Evolutionary conservation across 2,888 invertebrate genomes (phyloP).

Genomic region (Petrolisthes manimaculis): DNA sequence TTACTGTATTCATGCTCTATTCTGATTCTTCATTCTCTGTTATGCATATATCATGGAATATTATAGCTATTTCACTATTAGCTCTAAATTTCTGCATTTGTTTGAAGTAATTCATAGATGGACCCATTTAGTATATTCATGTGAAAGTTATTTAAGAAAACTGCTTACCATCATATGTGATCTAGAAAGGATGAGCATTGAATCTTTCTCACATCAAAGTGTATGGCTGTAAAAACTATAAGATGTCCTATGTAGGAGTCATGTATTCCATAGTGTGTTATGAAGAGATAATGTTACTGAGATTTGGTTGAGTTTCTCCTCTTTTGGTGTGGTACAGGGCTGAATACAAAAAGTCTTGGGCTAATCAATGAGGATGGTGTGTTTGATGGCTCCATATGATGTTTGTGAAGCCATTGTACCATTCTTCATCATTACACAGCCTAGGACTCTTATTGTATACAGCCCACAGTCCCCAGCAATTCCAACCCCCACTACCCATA

Average conservation of each 20-base stretch:
- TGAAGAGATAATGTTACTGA: slow-evolving; percentile 25
- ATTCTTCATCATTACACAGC: slow-evolving; percentile 12
- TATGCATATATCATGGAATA: too few relatives aligned
- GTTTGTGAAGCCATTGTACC: slow-evolving; percentile 25
- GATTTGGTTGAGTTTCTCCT: slow-evolving; percentile 24
- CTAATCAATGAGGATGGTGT: slow-evolving; percentile 20
- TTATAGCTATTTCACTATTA: too few relatives aligned
- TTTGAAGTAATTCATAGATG: too few relatives aligned
- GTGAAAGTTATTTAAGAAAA: too few relatives aligned
- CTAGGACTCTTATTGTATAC: not conserved
- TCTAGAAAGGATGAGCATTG: too few relatives aligned
- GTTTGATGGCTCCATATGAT: not conserved
- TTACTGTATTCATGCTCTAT: too few relatives aligned
- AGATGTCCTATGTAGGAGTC: slow-evolving; percentile 48
- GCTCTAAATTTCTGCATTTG: too few relatives aligned
- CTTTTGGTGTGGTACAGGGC: slow-evolving; percentile 13
- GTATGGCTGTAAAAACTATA: slow-evolving; percentile 35
- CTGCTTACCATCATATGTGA: too few relatives aligned
- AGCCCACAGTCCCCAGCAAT: too few relatives aligned
- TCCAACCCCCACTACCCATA: too few relatives aligned
- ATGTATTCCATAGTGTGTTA: slow-evolving; percentile 47
- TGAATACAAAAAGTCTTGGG: slow-evolving; percentile 16
- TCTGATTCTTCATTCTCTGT: too few relatives aligned
- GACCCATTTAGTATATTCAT: too few relatives aligned
- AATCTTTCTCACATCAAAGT: not conserved